Evolutionary conservation across 2,113 vertebrate species (phyloP), one percentile per base, ranked within the genome.

Genomic region (Microcebus lehilahytsara): DNA sequence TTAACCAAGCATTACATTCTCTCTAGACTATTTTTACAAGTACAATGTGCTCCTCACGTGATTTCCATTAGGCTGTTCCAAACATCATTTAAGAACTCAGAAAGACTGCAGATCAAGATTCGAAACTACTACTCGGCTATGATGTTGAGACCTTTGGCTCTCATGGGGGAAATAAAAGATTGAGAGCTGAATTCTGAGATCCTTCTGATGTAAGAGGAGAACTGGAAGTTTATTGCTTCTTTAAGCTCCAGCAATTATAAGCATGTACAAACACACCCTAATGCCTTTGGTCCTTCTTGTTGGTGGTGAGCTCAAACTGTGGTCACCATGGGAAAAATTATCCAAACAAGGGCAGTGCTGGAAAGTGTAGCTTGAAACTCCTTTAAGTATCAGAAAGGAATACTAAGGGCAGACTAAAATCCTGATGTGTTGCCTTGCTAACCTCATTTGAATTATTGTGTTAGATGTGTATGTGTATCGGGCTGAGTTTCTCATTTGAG

Each of bases 1-100:
- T 96, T 97, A 96, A 95, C 2, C 77, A 72, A 30, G 93, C 64
- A 95, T 94, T 79, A 83, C 96, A 62, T 96, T 97, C 95, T 94
- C 95, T 89, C 88, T 96, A 81, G 96, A 97, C 97, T 97, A 88
- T 96, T 98, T 98, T 97, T 96, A 97, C 80, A 95, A 97, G 96
- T 91, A 71, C 93, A 94, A 49, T 95, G 37, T 97, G 80, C 56
- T 67, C 66, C 84, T 96, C 91, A 96, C 17, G 30, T 96, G 96
- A 89, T 97, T 97, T 93, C 91, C 94, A 97, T 58, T 91, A 96
- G 88, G 74, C 92, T 74, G 53, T 87, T 97, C 95, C 96, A 96
- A 92, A 86, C 64, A 87, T 96, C 85, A 74, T 42, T 92, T 95
- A 89, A 86, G 81, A 93, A 90, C 93, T 87, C 79, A 92, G 96